Evolutionary conservation across 2,888 invertebrate species (phyloP).

Genomic region (Acanthacorydalis orientalis): DNA sequence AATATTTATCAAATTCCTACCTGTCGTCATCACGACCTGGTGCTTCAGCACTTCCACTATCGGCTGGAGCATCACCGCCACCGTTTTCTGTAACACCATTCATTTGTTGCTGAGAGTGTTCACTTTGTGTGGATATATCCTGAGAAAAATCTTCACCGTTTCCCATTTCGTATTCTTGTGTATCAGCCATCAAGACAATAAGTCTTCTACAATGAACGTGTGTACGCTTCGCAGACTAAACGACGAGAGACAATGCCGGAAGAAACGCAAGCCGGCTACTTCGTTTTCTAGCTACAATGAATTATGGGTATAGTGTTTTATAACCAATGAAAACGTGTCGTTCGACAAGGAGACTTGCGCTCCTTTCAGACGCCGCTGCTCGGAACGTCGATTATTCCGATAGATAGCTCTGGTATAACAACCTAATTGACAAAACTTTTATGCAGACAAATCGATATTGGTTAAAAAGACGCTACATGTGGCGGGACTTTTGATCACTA

Average conservation of each 20-base stretch:
- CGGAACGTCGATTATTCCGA: too few relatives aligned
- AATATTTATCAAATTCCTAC: conserved; percentile 27
- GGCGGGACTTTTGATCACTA: too few relatives aligned
- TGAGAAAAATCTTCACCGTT: conserved; percentile 68
- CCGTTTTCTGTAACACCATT: conserved; percentile 41
- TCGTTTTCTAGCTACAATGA: neutral
- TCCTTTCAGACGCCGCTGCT: too few relatives aligned
- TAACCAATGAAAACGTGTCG: neutral
- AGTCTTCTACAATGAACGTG: too few relatives aligned
- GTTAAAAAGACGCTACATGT: too few relatives aligned
- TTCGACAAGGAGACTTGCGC: neutral
- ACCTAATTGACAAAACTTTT: too few relatives aligned
- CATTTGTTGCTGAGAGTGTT: conserved; percentile 26
- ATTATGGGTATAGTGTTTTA: conserved; percentile 2
- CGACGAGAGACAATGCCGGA: conserved; percentile 5
- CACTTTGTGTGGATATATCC: conserved; percentile 41
- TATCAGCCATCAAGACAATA: conserved; percentile 29
- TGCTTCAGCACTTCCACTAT: conserved; percentile 58
- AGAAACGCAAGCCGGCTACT: conserved; percentile 5
- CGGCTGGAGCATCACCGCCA: conserved; percentile 45
- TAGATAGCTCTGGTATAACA: too few relatives aligned
- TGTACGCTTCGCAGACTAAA: too few relatives aligned
- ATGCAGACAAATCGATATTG: too few relatives aligned
- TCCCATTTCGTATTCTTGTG: conserved; percentile 50
- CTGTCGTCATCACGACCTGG: conserved; percentile 69